Conservation (phyloP, 2,888 invertebrate species). For the Nineta flava region DNA sequence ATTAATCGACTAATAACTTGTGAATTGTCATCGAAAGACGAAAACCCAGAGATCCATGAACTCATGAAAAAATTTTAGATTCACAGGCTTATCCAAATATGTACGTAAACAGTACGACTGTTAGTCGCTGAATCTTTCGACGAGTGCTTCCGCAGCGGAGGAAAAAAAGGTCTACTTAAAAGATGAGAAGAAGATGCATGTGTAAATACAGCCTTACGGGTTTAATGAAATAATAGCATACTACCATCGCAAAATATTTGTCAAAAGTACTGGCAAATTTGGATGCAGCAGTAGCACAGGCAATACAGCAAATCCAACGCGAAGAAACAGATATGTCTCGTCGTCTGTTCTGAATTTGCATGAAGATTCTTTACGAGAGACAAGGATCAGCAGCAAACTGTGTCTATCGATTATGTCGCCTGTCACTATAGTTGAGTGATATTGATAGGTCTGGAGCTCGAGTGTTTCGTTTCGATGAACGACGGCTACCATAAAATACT, state of each 20-base stretch:
- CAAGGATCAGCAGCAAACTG: conserved; percentile 18
- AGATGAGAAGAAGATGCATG: conserved; percentile 9
- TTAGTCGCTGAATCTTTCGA: conserved; percentile 11
- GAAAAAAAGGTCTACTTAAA: conserved; percentile 7
- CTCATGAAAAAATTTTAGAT: conserved; percentile 8
- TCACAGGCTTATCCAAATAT: conserved; percentile 13
- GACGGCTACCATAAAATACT: too few species aligned
- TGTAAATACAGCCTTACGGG: conserved; percentile 17
- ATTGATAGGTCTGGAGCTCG: too few species aligned
- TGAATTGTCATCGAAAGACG: conserved; percentile 6
- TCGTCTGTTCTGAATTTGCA: conserved; percentile 17
- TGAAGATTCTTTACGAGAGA: conserved; percentile 17
- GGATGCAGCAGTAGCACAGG: conserved; percentile 12
- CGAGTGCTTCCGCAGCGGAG: conserved; percentile 8
- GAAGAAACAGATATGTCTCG: conserved; percentile 14
- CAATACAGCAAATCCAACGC: conserved; percentile 13
- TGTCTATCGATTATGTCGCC: neutral
- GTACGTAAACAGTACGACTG: conserved; percentile 9
- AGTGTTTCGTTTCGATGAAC: too few species aligned
- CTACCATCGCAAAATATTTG: conserved; percentile 11
- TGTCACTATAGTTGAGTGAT: too few species aligned
- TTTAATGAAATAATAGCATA: conserved; percentile 13
- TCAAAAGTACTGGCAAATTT: conserved; percentile 9
- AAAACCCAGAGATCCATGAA: conserved; percentile 9
- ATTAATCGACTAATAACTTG: conserved; percentile 8